These are phyloP conservation scores for Peromyscus nudipes DNA, from an alignment of 2,797 vertebrate species.

Conservation along the genomic window DNA sequence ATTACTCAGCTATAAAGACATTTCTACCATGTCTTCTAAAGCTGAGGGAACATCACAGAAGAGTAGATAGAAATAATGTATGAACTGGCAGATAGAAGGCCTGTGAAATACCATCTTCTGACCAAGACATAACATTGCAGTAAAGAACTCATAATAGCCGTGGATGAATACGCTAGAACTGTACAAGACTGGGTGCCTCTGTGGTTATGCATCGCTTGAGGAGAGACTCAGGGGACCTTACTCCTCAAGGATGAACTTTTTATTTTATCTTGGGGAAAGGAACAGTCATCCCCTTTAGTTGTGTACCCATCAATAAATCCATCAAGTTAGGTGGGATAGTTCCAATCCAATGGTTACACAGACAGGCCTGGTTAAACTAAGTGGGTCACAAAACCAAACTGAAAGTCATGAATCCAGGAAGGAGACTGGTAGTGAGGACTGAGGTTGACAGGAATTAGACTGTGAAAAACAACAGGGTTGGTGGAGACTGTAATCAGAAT, in stretches of 20 bases:
- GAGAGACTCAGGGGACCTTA: not conserved
- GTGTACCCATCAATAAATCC: too few relatives aligned
- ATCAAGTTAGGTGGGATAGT: not conserved
- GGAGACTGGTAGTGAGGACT: not conserved
- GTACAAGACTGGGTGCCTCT: not conserved
- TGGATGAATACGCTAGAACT: not conserved
- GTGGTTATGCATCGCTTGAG: not conserved
- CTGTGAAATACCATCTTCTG: not conserved
- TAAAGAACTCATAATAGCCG: not conserved
- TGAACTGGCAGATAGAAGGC: not conserved
- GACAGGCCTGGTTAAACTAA: not conserved
- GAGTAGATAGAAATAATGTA: not conserved
- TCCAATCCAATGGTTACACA: not conserved
- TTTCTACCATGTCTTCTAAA: not conserved
- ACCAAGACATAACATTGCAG: too few relatives aligned
- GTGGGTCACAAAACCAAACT: not conserved
- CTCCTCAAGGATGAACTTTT: not conserved
- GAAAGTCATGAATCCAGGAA: not conserved
- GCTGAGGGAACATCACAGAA: not conserved
- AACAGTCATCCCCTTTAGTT: not conserved
- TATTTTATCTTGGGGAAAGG: not conserved
- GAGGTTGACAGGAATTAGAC: not conserved
- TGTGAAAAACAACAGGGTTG: not conserved
- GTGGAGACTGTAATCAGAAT: not conserved
- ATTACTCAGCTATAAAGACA: too few relatives aligned